These are phyloP conservation scores for Abscondita cerata DNA, from an alignment of 2,888 invertebrate genomes.

Conservation along the genomic window DNA sequence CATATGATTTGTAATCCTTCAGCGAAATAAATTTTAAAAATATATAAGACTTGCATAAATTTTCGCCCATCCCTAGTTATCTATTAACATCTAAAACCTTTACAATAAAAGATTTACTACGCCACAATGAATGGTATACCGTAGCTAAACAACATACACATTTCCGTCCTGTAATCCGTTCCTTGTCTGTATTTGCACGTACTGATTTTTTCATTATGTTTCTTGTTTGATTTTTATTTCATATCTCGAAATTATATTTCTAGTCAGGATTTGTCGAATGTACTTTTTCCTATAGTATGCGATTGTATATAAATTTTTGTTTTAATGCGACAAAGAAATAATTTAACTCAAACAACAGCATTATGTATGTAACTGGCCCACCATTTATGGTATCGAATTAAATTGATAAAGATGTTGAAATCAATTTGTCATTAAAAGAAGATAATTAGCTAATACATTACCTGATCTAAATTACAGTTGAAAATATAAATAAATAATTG, in stretches of 20 bases:
- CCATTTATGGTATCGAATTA: too few relatives aligned
- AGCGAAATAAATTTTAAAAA: too few relatives aligned
- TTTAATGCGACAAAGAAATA: too few relatives aligned
- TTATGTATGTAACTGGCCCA: too few relatives aligned
- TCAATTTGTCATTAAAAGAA: too few relatives aligned
- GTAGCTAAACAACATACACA: slow-evolving; percentile 17
- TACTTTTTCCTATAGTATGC: too few relatives aligned
- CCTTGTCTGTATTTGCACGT: slow-evolving; percentile 26
- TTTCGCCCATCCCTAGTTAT: slow-evolving; percentile 3
- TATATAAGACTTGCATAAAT: slow-evolving; percentile 8
- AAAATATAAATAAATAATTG: not conserved
- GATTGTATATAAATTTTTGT: too few relatives aligned
- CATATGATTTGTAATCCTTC: too few relatives aligned
- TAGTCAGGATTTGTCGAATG: slow-evolving; percentile 20
- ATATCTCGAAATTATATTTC: slow-evolving; percentile 21
- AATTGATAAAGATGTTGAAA: too few relatives aligned
- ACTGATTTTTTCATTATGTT: slow-evolving; percentile 19
- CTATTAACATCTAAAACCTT: slow-evolving; percentile 18
- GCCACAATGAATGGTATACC: slow-evolving; percentile 15
- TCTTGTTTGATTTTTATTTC: slow-evolving; percentile 23
- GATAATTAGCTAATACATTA: too few relatives aligned
- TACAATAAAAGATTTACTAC: slow-evolving; percentile 17
- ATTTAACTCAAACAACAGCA: too few relatives aligned
- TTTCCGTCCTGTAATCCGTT: slow-evolving; percentile 28
- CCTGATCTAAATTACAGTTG: too few relatives aligned